Percentiles rank a stretch among this genome's conserved stretches.
Evolutionary conservation across 1,140 invertebrate genomes (phyloP).

Genomic region (Mycetomoellerius zeteki): DNA sequence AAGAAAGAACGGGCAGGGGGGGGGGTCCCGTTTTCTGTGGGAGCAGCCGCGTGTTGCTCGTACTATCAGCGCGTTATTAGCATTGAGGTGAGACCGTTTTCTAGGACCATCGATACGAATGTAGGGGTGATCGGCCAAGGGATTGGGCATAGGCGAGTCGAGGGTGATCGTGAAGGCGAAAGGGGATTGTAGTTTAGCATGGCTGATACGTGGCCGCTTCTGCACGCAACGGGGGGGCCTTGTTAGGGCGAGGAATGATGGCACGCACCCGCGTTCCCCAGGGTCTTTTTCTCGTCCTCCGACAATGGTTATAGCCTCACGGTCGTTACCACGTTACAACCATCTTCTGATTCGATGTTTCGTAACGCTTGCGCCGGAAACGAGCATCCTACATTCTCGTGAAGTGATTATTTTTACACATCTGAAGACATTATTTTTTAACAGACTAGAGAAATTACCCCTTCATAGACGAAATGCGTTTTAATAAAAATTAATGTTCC

Average conservation of each 20-base stretch:
- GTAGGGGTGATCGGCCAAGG: slow-evolving; percentile 61
- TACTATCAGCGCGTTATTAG: slow-evolving; percentile 82
- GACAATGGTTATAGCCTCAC: slow-evolving; percentile 68
- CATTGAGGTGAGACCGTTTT: slow-evolving; percentile 77
- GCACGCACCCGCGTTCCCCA: slow-evolving; percentile 70
- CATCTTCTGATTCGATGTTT: slow-evolving; percentile 63
- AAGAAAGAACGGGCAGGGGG: slow-evolving; percentile 59
- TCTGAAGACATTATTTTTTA: slow-evolving; percentile 17
- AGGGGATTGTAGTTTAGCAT: slow-evolving; percentile 72
- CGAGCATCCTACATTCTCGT: slow-evolving; percentile 4
- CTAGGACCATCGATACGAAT: slow-evolving; percentile 78
- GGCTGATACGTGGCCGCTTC: slow-evolving; percentile 74
- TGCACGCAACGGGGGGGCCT: slow-evolving; percentile 72
- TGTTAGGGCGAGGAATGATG: slow-evolving; percentile 74
- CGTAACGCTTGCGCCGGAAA: slow-evolving; percentile 53
- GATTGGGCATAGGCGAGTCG: slow-evolving; percentile 60
- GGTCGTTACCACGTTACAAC: slow-evolving; percentile 75
- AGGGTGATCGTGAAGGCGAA: slow-evolving; percentile 62
- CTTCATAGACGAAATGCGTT: neutral
- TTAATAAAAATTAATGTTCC: slow-evolving; percentile 23
- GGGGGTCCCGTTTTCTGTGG: slow-evolving; percentile 69
- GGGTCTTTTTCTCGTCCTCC: slow-evolving; percentile 67
- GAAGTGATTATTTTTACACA: slow-evolving; percentile 42
- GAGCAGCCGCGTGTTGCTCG: slow-evolving; percentile 79
- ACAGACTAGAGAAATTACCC: slow-evolving; percentile 11